These are phyloP conservation scores for Pristionchus maxplancki DNA, from an alignment of 2,888 invertebrate genomes.

Conservation along the genomic window DNA sequence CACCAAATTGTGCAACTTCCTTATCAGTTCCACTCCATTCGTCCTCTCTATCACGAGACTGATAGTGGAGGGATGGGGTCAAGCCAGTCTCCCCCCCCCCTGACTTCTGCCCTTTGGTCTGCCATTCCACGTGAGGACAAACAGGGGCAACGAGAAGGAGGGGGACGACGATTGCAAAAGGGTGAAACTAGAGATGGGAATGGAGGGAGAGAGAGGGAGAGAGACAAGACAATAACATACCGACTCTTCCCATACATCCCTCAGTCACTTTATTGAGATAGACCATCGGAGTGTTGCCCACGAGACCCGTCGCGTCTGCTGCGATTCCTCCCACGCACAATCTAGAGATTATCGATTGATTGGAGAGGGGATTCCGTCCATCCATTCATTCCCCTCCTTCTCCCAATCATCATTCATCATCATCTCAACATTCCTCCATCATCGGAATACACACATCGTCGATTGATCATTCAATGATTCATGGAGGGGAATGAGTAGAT, in stretches of 20 bases:
- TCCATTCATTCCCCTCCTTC: not conserved
- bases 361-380: not conserved
- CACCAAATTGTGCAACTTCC: not conserved
- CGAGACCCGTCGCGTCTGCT: conserved; percentile 64
- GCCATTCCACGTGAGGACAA: conserved; percentile 12
- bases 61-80: conserved; percentile 6
- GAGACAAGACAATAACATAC: conserved; percentile 54
- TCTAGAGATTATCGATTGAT: conserved; percentile 4
- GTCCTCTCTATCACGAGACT: conserved; percentile 12
- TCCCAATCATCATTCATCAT: not conserved
- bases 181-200: conserved; percentile 11
- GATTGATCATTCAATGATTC: not conserved
- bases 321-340: conserved; percentile 64
- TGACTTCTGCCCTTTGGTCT: not conserved
- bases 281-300: conserved; percentile 77
- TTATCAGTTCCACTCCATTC: conserved; percentile 11
- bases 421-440: not conserved
- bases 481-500: not conserved
- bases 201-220: not conserved
- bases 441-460: not conserved
- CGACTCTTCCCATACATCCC: conserved; percentile 68
- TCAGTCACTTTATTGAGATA: conserved; percentile 69
- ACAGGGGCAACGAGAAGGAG: not conserved
- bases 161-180: not conserved
- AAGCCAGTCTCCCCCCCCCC: not conserved